Evolutionary conservation across 1,140 invertebrate genomes (phyloP), one percentile per base, ranked within the genome.

Genomic region (Phymorhynchus buccinoides): DNA sequence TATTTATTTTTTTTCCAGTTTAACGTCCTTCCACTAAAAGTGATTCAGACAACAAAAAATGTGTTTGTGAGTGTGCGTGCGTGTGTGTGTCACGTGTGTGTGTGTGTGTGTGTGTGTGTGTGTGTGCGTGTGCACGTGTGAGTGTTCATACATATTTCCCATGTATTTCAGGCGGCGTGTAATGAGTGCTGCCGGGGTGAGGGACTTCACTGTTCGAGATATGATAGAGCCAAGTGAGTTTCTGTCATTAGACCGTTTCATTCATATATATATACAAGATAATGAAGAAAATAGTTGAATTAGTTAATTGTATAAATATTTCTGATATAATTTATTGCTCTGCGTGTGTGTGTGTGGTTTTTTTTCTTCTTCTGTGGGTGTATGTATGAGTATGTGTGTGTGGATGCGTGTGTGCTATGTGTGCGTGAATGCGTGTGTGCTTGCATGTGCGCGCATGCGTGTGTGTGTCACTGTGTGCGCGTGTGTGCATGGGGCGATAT

Each of bases 201-300:
- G 18, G 41, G 84, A 85, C 42, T 85, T 85, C 56, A 79, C 32
- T 66, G 73, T 85, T 39, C 56, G 62, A 39, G 84, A 85, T 68
- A 9, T 85, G 48, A 85, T 80, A 56, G 78, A 85, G 16, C 84
- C 84, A 68, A 85, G 84, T 85, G 27, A 80, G 84, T 85, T 30
- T 75, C 41, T 37, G 22, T 30, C 68, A 73, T 14, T 30, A n/a
- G 14, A 16, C 18, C 22, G 30, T 66, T 22, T 66, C n/a, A 62
- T 30, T 71, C 27, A 42, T 73, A 14, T 83, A 71, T 73, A 9
- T 7, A 0, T 68, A 83, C 30, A 75, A 39, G 16, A 68, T 1
- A 22, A 68, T 68, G 32, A 12, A 30, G 6, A 73, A 73, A 14
- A 66, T 44, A 66, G 30, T 37, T 22, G 39, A 27, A 22, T 56